A percentile compares a stretch with the other conserved stretches of the same genome.
These are phyloP conservation scores for Salminus brasiliensis DNA, from an alignment of 2,113 vertebrate species.

Conservation along the genomic window DNA sequence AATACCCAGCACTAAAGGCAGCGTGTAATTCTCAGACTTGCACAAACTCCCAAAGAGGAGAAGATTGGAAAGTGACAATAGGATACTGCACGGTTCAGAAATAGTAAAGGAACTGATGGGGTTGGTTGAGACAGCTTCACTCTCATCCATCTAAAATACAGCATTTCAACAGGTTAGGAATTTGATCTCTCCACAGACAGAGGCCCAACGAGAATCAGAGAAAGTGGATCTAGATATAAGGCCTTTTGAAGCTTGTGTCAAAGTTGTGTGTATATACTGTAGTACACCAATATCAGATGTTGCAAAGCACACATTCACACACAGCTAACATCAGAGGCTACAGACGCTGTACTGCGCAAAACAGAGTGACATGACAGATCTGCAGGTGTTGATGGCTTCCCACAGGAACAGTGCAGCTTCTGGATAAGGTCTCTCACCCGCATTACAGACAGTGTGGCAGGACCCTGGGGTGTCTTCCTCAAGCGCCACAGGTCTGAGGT, in stretches of 20 bases:
- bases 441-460: slow-evolving; percentile 19
- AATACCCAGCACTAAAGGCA: slow-evolving; percentile 35
- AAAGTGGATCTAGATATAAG: no score
- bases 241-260: slow-evolving; percentile 14
- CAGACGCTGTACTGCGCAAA: background rate
- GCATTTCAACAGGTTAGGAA: slow-evolving; percentile 16
- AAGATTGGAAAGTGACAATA: slow-evolving; percentile 9
- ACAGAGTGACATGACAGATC: background rate
- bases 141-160: slow-evolving; percentile 1
- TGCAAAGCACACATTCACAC: background rate
- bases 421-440: background rate
- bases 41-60: slow-evolving; percentile 1
- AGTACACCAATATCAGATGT: background rate
- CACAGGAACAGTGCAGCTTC: background rate
- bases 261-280: background rate
- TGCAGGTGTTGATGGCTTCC: background rate
- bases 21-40: background rate
- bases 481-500: background rate
- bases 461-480: background rate
- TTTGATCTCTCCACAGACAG: background rate
- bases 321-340: slow-evolving; percentile 6
- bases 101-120: slow-evolving; percentile 13
- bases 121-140: slow-evolving; percentile 1
- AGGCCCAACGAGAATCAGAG: no score
- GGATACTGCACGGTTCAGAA: slow-evolving; percentile 26